Percentiles rank a stretch among this genome's conserved stretches.
Evolutionary conservation across 2,888 invertebrate genomes (phyloP).

Genomic region (Nebria brevicollis): DNA sequence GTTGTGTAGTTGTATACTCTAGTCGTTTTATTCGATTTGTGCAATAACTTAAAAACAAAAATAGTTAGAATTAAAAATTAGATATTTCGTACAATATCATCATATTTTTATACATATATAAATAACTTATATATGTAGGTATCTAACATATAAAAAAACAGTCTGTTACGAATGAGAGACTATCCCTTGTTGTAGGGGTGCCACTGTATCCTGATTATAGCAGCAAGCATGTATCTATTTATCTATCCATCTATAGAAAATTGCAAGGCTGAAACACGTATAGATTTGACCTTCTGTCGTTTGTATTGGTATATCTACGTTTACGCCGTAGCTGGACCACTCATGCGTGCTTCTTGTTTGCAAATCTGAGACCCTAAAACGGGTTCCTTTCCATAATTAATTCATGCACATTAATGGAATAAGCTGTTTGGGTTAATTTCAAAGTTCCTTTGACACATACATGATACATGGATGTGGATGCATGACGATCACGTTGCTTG

Average conservation of each 20-base stretch:
- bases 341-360: conserved; percentile 45
- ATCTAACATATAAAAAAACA: neutral
- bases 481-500: conserved; percentile 27
- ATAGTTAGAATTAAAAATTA: too few species aligned
- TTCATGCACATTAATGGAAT: conserved; percentile 48
- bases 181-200: neutral
- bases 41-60: too few species aligned
- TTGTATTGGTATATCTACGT: neutral
- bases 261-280: conserved; percentile 16
- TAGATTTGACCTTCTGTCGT: conserved; percentile 42
- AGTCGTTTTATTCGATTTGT: too few species aligned
- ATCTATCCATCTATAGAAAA: neutral
- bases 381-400: conserved; percentile 42
- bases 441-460: conserved; percentile 48
- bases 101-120: too few species aligned
- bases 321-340: neutral
- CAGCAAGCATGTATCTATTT: neutral
- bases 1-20: too few species aligned
- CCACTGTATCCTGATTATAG: conserved; percentile 7
- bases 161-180: neutral
- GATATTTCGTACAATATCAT: too few species aligned
- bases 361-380: conserved; percentile 45
- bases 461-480: conserved; percentile 31
- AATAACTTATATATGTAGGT: too few species aligned
- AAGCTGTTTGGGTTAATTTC: conserved; percentile 47